Percentiles rank a stretch among this genome's conserved stretches.
These are phyloP conservation scores for Molossus alvarezi DNA, from an alignment of 2,797 vertebrate genomes.

Conservation along the genomic window DNA sequence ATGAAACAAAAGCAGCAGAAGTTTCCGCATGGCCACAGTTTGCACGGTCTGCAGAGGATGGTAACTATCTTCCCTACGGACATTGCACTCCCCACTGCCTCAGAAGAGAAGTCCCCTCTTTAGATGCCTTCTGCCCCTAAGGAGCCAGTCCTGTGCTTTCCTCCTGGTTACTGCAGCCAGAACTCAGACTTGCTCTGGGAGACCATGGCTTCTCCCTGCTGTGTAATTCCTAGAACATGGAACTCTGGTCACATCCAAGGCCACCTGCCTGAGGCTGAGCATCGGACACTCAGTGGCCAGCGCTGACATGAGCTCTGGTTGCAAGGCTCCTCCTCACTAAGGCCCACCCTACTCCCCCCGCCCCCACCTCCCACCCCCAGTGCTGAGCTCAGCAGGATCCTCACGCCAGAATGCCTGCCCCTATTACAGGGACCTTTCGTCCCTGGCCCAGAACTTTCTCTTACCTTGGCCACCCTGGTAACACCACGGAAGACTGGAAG, in stretches of 20 bases:
- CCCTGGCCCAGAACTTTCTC: not conserved
- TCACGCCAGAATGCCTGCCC: not conserved
- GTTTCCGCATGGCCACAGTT: not conserved
- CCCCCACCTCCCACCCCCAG: no score
- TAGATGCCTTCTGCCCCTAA: no score
- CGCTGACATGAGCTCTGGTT: not conserved
- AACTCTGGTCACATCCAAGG: not conserved
- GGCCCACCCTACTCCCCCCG: rapidly evolving
- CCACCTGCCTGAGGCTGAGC: not conserved
- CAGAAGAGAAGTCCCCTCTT: not conserved
- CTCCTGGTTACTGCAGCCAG: not conserved
- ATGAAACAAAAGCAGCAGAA: not conserved
- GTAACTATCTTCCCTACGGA: not conserved
- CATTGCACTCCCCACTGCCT: rapidly evolving
- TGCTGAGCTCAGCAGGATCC: not conserved
- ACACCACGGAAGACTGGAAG: not conserved
- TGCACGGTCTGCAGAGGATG: not conserved
- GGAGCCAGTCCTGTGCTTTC: not conserved
- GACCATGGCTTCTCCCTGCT: not conserved
- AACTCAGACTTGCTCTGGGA: not conserved
- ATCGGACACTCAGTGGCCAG: not conserved
- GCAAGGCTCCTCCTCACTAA: not conserved
- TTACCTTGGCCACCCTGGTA: not conserved
- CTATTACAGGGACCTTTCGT: not conserved
- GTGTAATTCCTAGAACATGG: not conserved